A percentile compares a stretch with the other conserved stretches of the same genome.
Conservation (phyloP, 2,113 vertebrate genomes). For the Caretta caretta region DNA sequence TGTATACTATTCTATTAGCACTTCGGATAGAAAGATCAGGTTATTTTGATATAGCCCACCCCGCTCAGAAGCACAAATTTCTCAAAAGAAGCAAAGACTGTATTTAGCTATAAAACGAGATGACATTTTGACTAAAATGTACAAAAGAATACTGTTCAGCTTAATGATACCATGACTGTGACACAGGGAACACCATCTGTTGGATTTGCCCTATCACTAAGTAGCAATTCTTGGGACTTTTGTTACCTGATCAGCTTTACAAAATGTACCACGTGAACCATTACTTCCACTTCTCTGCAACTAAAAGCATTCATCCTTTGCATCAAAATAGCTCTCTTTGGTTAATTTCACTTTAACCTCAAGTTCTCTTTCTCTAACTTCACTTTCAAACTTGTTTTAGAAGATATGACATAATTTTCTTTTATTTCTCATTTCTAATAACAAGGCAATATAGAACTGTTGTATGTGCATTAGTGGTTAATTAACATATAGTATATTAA, state of each 20-base stretch:
- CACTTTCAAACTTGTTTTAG: constrained; percentile 2
- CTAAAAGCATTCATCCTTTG: neutral
- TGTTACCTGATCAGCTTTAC: neutral
- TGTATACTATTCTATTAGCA: neutral
- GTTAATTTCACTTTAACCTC: constrained; percentile 29
- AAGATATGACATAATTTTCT: constrained; percentile 2
- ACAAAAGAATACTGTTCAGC: constrained; percentile 25
- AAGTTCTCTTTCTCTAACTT: constrained; percentile 38
- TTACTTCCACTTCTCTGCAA: neutral
- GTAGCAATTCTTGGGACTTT: neutral
- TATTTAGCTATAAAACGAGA: neutral
- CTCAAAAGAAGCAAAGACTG: neutral
- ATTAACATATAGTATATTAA: neutral
- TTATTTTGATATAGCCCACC: neutral
- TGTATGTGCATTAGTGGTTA: neutral
- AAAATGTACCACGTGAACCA: neutral
- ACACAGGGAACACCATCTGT: neutral
- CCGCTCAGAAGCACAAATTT: neutral
- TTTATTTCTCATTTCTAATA: neutral
- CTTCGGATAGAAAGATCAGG: neutral
- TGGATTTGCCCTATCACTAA: neutral
- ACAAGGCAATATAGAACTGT: neutral
- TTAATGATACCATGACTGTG: neutral
- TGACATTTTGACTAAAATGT: constrained; percentile 9
- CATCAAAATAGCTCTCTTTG: constrained; percentile 7